A percentile compares a stretch with the other conserved stretches of the same genome.
phyloP scores from a whole-genome alignment of 1,140 invertebrate species.

The Contarinia nasturtii region DNA sequence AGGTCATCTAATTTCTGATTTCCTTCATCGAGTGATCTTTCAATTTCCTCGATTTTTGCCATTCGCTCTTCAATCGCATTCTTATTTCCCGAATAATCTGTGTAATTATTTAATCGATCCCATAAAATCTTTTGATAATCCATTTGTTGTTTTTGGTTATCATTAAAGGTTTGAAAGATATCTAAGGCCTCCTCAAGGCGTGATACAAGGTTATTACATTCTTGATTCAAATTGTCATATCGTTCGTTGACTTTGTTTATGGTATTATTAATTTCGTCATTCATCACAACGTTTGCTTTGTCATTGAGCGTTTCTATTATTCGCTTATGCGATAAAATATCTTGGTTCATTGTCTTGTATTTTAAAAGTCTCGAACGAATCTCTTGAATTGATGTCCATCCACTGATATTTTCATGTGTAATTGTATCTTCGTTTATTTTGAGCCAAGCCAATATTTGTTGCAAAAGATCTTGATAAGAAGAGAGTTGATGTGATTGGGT shows the following conservation, averaged over 20 bases:
- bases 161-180: conserved; percentile 63
- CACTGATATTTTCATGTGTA: conserved; percentile 46
- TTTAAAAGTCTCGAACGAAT: conserved; percentile 71
- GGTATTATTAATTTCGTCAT: conserved; percentile 38
- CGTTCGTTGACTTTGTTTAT: conserved; percentile 47
- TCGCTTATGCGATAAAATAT: conserved; percentile 74
- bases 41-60: conserved; percentile 52
- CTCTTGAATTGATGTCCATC: conserved; percentile 58
- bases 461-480: conserved; percentile 67
- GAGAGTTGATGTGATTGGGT: conserved; percentile 65
- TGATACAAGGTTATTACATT: conserved; percentile 38
- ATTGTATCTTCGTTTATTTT: conserved; percentile 67
- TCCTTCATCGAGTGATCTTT: conserved; percentile 54
- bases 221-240: conserved; percentile 47
- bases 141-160: conserved; percentile 64
- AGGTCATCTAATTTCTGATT: conserved; percentile 49
- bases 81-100: conserved; percentile 68
- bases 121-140: conserved; percentile 76
- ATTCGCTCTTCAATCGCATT: conserved; percentile 49
- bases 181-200: conserved; percentile 56
- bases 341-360: conserved; percentile 70
- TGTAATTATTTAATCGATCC: conserved; percentile 57
- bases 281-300: conserved; percentile 44
- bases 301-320: conserved; percentile 76
- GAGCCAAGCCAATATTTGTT: conserved; percentile 69